Base-by-base conservation (phyloP, 1,140 invertebrate species). In the Thereuonema tuberculata region DNA sequence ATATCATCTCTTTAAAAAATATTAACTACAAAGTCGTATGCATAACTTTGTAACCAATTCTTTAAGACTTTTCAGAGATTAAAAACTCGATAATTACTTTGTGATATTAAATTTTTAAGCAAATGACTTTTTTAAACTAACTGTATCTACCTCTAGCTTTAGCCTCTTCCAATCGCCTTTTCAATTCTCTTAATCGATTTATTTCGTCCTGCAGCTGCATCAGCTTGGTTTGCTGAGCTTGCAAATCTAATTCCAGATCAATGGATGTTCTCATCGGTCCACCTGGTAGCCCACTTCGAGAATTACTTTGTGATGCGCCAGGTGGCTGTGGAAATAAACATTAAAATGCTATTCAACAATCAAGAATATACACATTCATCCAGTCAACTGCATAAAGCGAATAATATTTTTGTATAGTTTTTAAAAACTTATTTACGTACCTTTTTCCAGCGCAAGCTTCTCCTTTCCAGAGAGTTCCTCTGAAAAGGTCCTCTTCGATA, bases 161-260 rank as follows among this genome's bases (percentile, higher is more conserved):
- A 0, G 86, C 88, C 64, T 71, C 70, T 67, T 79, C 76, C 43
- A 82, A 62, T 20, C 74, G 67, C 47, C 69, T 68, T 67, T 93
- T 93, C 14, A 95, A 75, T 52, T 86, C 83, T 58, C 84, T 81
- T 43, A 97, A 75, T 67, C 87, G 82, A 29, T 76, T 76, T 28
- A 96, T 81, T 72, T 97, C 91, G 64, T 88, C 84, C 58, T 89
- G 81, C 28, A 94, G 76, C 63, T 89, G 85, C 52, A 83, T 80
- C 9, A 94, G 75, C 61, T 86, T 80, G 1, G 83, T 84, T 68
- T 93, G 86, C 68, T 93, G 91, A 14, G 92, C 89, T 63, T 85
- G 86, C 58, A 93, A 77, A 75, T 97, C 93, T 50, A 96, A 76
- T 69, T 94, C 89, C 60, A 97, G 78, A 72, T 97, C 92, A 37